phyloP scores from a whole-genome alignment of 1,140 invertebrate species.

The Drosophila nikananu region DNA sequence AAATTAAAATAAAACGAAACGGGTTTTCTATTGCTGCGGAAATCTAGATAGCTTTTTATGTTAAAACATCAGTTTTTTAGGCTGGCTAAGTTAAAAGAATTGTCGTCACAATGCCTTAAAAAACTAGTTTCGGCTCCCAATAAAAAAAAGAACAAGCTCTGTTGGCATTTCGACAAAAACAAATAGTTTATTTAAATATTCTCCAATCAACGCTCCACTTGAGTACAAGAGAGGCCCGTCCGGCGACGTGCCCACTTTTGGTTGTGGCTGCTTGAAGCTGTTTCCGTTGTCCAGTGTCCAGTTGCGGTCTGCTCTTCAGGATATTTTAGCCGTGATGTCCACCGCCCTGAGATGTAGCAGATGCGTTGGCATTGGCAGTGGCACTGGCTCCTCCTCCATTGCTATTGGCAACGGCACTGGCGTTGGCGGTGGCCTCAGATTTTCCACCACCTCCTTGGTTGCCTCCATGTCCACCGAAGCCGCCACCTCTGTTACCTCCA shows the following conservation, averaged over 20 bases:
- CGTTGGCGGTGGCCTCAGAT: background rate
- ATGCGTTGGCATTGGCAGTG: constrained; percentile 18
- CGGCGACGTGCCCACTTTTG: constrained; percentile 15
- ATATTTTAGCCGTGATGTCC: background rate
- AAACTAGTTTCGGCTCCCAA: background rate
- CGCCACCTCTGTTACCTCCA: no score
- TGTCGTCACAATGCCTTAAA: background rate
- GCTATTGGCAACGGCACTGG: background rate
- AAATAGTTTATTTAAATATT: constrained; percentile 29
- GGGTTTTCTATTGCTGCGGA: background rate
- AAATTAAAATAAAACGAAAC: background rate
- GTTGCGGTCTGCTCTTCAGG: background rate
- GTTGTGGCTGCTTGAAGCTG: background rate
- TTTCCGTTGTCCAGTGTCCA: background rate
- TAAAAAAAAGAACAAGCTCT: constrained; percentile 1
- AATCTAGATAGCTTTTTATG: background rate
- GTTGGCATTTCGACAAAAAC: background rate
- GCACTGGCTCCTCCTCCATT: constrained; percentile 9
- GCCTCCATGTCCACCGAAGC: background rate
- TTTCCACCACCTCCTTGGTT: background rate
- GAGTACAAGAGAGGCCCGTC: constrained; percentile 15
- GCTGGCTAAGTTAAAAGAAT: no score
- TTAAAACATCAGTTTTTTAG: constrained; percentile 5
- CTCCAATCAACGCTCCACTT: background rate
- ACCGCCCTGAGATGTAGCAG: background rate